Conservation (phyloP, 1,140 invertebrate species). For the Capitella teleta region DNA sequence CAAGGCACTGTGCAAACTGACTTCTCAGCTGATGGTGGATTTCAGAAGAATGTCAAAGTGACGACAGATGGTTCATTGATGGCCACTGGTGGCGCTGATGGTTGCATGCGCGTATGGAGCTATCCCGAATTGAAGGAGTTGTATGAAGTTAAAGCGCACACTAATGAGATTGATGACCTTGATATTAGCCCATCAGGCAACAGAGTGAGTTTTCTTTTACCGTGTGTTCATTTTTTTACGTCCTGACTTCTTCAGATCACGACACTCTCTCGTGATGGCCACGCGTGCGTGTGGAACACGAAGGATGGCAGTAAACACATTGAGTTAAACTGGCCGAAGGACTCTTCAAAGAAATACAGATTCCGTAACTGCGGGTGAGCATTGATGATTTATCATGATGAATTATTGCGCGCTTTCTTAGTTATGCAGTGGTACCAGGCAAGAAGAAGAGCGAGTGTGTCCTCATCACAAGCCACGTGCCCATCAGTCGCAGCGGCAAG, state of each 20-base stretch:
- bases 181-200: conserved; percentile 71
- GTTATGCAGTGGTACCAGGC: conserved; percentile 56
- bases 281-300: conserved; percentile 67
- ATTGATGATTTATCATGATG: not conserved
- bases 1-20: conserved; percentile 41
- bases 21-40: conserved; percentile 54
- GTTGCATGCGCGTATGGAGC: conserved; percentile 73
- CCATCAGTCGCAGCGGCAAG: conserved; percentile 50
- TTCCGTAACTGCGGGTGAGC: conserved; percentile 66
- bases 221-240: not conserved
- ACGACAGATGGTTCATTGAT: conserved; percentile 61
- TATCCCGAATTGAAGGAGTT: conserved; percentile 65
- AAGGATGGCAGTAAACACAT: conserved; percentile 51
- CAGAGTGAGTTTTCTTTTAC: conserved; percentile 38
- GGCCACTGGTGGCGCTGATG: conserved; percentile 84
- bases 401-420: conserved; percentile 25
- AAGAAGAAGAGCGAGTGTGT: conserved; percentile 53
- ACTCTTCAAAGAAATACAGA: conserved; percentile 62
- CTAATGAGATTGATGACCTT: conserved; percentile 78
- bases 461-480: conserved; percentile 73
- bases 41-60: conserved; percentile 77
- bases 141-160: conserved; percentile 59
- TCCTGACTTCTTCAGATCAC: conserved; percentile 47
- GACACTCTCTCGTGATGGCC: conserved; percentile 77
- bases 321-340: conserved; percentile 60